phyloP scores from a whole-genome alignment of 2,888 invertebrate species.

The Platycnemis pennipes region DNA sequence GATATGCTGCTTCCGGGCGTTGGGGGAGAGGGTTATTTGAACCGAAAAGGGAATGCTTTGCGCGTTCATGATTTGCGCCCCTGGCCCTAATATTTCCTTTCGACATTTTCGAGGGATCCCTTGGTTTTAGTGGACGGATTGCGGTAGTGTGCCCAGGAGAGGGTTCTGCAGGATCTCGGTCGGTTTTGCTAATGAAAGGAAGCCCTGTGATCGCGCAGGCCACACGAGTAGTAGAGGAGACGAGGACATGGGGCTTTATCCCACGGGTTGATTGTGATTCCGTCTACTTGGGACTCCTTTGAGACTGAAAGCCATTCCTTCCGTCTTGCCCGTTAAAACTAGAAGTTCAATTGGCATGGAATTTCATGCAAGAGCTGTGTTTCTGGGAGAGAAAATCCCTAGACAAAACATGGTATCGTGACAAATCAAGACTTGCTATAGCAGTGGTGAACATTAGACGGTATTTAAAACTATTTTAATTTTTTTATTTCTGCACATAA shows the following conservation, averaged over 20 bases:
- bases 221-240: background rate
- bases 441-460: too few relatives aligned
- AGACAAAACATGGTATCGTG: too few relatives aligned
- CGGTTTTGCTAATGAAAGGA: slow-evolving; percentile 20
- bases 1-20: too few relatives aligned
- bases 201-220: background rate
- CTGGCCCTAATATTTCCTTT: background rate
- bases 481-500: too few relatives aligned
- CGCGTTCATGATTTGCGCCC: background rate
- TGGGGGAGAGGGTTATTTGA: slow-evolving; percentile 48
- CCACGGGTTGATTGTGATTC: background rate
- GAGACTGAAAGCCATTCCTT: too few relatives aligned
- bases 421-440: too few relatives aligned
- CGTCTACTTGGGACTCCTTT: too few relatives aligned
- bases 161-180: background rate
- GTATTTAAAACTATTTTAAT: too few relatives aligned
- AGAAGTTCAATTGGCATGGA: too few relatives aligned
- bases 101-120: background rate
- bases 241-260: background rate
- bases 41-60: background rate
- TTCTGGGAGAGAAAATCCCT: too few relatives aligned
- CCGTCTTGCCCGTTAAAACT: too few relatives aligned
- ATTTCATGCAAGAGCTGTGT: too few relatives aligned
- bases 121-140: background rate
- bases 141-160: background rate